Evolutionary conservation across 2,113 vertebrate genomes (phyloP).

Genomic region (Notothenia coriiceps): DNA sequence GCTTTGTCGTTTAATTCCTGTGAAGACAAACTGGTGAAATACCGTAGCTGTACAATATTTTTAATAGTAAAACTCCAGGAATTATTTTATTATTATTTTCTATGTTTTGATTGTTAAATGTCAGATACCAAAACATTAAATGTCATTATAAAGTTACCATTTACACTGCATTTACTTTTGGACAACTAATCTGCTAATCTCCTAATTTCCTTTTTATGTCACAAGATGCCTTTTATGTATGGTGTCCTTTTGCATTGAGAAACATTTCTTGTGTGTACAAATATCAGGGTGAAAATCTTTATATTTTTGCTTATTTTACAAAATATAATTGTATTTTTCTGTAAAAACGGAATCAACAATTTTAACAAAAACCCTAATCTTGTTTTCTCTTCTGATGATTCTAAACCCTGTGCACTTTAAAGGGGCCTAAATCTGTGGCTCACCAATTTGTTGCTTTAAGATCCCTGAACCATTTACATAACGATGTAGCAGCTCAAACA

Average conservation of each 20-base stretch:
- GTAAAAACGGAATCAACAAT: not conserved
- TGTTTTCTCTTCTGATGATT: conserved; percentile 6
- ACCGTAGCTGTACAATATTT: not conserved
- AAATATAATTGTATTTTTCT: not conserved
- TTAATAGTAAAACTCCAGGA: not conserved
- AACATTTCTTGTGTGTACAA: not conserved
- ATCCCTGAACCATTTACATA: conserved; percentile 27
- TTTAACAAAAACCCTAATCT: not conserved
- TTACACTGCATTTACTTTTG: not conserved
- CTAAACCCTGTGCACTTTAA: not conserved
- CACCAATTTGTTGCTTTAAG: not conserved
- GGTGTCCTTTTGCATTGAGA: not conserved
- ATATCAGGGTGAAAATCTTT: not conserved
- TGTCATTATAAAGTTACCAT: not conserved
- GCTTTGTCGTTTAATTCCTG: not conserved
- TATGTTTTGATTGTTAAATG: not conserved
- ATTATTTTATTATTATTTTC: too few relatives aligned
- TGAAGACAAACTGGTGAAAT: not conserved
- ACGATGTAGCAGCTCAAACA: conserved; percentile 8
- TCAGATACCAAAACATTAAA: not conserved
- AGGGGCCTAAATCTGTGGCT: conserved; percentile 6
- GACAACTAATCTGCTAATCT: not conserved
- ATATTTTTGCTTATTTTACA: not conserved
- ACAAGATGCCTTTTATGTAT: not conserved
- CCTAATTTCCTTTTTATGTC: not conserved